Evolutionary conservation across 1,140 invertebrate genomes (phyloP).

Genomic region (Hypsibius dujardini): DNA sequence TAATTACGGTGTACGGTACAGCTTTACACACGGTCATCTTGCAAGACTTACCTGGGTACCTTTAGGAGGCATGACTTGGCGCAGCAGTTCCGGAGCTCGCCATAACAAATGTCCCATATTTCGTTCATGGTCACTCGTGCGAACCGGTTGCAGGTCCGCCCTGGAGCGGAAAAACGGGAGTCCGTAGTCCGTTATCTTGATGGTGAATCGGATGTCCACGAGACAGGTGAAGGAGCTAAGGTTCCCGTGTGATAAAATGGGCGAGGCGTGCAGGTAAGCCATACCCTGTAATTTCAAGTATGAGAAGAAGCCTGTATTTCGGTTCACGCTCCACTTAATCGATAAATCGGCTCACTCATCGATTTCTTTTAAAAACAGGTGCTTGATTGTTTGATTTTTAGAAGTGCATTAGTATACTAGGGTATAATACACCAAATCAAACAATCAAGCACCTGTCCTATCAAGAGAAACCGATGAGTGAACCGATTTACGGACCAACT

Average conservation of each 20-base stretch:
- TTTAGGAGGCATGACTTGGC: neutral
- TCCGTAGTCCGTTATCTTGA: constrained; percentile 94
- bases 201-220: constrained; percentile 83
- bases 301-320: too few relatives aligned
- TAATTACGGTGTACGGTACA: constrained; percentile 42
- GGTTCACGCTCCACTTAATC: too few relatives aligned
- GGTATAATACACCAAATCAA: too few relatives aligned
- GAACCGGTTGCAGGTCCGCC: neutral
- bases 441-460: too few relatives aligned
- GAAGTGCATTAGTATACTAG: too few relatives aligned
- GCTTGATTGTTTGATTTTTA: too few relatives aligned
- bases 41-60: neutral
- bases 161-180: constrained; percentile 52
- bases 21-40: constrained; percentile 59
- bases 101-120: neutral
- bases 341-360: too few relatives aligned
- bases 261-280: constrained; percentile 72
- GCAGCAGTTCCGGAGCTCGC: neutral
- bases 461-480: too few relatives aligned
- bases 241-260: constrained; percentile 76
- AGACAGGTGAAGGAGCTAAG: constrained; percentile 94
- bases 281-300: constrained; percentile 49
- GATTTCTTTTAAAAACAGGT: too few relatives aligned
- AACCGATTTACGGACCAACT: too few relatives aligned
- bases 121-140: neutral